Percentiles rank a stretch among this genome's conserved stretches.
Conservation (phyloP, 2,888 invertebrate genomes). For the Agrochola lota region DNA sequence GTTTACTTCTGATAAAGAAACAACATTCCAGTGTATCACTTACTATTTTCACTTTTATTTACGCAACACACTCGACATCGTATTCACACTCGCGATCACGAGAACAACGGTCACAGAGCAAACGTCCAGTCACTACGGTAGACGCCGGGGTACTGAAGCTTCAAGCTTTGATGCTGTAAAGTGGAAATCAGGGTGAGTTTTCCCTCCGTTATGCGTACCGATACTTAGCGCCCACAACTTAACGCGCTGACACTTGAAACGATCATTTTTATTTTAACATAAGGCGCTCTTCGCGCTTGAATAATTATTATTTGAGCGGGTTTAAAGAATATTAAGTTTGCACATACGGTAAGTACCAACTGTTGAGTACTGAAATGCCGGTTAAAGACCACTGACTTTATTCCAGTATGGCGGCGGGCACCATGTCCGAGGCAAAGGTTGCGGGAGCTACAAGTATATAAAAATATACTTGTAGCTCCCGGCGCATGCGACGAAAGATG, state of each 20-base stretch:
- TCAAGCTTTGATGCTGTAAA: constrained; percentile 57
- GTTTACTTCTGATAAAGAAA: constrained; percentile 60
- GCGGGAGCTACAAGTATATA: too few species aligned
- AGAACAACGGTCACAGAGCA: constrained; percentile 64
- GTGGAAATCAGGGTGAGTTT: constrained; percentile 68
- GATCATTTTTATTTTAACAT: constrained; percentile 22
- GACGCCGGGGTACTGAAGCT: constrained; percentile 67
- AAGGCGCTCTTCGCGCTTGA: too few species aligned
- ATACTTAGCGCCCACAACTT: constrained; percentile 69
- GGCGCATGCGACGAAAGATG: too few species aligned
- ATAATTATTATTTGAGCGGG: too few species aligned
- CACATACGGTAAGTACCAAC: neutral
- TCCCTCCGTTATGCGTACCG: constrained; percentile 67
- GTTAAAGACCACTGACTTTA: neutral
- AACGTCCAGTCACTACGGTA: constrained; percentile 78
- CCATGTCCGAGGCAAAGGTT: neutral
- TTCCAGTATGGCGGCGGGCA: neutral
- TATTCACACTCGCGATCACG: constrained; percentile 78
- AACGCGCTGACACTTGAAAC: constrained; percentile 64
- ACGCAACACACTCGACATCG: constrained; percentile 81
- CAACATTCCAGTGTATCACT: constrained; percentile 69
- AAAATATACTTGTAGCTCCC: neutral
- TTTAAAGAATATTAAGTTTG: too few species aligned
- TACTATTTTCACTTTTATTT: constrained; percentile 77
- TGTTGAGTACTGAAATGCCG: neutral